Evolutionary conservation across 1,140 invertebrate species (phyloP), one percentile per base, ranked within the genome.

Genomic region (Vollenhovia emeryi): DNA sequence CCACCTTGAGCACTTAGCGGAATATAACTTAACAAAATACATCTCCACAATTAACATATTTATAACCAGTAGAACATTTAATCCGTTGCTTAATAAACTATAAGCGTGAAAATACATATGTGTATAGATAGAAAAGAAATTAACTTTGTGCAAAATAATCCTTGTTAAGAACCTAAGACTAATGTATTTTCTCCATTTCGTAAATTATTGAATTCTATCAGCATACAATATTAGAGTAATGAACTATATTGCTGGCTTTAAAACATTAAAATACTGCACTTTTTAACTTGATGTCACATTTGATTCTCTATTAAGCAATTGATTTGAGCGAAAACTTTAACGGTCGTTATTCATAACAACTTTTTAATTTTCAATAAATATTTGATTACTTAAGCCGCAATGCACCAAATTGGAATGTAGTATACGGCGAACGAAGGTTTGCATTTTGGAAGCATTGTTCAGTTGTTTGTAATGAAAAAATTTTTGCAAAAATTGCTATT

Each of bases 361-460:
- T 43, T 68, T 0, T 43, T 2, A 43, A 43, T 43, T 64, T 40
- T 36, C n/a, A 64, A 21, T 40, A 18, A 64, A 40, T 64, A 36
- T 64, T 8, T 68, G 5, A 24, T 43, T 68, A 68, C 43, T 68
- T 24, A 68, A 43, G 21, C 6, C 9, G 24, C 3, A 43, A 21
- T 36, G 11, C 40, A 5, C n/a, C n/a, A 21, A 64, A 66, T 40
- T 66, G 6, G 3, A 68, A 43, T n/a, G 59, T 76, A 43, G 18
- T 13, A 79, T 1, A 13, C n/a, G 40, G 30, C 30, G n/a, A 84
- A 76, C 45, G 71, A 85, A 79, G 36, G 68, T 88, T 59, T 43
- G 64, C 27, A 78, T 36, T 27, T 43, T 62, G 7, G n/a, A 43
- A 27, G 27, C 9, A 33, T 21, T 2, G 30, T 60, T 27, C 33